Evolutionary conservation across 1,140 invertebrate species (phyloP).

Genomic region (Myzus persicae): DNA sequence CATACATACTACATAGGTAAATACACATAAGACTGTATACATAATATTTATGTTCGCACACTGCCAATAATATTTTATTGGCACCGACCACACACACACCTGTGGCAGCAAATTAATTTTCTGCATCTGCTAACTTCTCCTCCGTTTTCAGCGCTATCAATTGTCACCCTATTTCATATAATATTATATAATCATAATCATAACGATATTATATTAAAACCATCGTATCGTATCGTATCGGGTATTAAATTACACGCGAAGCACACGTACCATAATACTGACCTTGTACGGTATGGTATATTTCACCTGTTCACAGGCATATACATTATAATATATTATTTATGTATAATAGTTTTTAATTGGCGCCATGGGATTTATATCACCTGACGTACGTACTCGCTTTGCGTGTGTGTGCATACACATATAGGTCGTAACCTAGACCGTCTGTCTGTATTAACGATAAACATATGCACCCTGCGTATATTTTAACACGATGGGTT

Average conservation of each 20-base stretch:
- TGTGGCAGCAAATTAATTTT: constrained; percentile 27
- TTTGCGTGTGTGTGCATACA: neutral
- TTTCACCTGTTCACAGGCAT: neutral
- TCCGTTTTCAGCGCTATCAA: neutral
- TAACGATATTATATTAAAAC: neutral
- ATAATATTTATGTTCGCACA: neutral
- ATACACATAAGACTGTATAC: neutral
- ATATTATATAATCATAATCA: neutral
- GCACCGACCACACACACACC: neutral
- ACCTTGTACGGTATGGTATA: constrained; percentile 14
- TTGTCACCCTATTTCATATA: neutral
- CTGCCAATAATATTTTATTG: constrained; percentile 26
- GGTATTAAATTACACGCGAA: neutral
- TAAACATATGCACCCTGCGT: neutral
- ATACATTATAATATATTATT: neutral
- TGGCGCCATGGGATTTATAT: neutral
- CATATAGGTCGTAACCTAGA: neutral
- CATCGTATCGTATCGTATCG: neutral
- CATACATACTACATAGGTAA: too few relatives aligned
- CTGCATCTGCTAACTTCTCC: neutral
- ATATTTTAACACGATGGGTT: neutral
- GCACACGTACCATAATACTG: neutral
- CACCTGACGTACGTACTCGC: neutral
- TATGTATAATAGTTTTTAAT: constrained; percentile 18
- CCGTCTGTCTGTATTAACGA: neutral